Conservation (phyloP, 2,797 vertebrate genomes). For the Enoplosus armatus region DNA sequence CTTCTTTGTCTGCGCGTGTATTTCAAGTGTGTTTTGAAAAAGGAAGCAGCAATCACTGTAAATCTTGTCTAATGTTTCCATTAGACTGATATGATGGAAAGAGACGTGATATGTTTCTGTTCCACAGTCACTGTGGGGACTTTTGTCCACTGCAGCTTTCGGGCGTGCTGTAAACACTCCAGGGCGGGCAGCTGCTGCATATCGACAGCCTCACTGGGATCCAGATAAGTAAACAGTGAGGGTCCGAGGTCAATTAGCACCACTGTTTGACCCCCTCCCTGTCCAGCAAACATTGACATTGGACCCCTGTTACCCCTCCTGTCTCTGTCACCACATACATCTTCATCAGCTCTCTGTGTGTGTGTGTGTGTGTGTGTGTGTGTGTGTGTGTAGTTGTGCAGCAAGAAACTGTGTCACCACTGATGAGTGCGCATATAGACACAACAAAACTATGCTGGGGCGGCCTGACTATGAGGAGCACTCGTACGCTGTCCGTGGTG, state of each 20-base stretch:
- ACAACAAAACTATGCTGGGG: no score
- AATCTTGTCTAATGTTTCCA: background rate
- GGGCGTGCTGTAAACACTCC: background rate
- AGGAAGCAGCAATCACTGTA: slow-evolving; percentile 45
- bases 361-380: background rate
- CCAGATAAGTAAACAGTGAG: slow-evolving; percentile 58
- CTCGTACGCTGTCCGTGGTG: no score
- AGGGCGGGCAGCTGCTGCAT: slow-evolving; percentile 22
- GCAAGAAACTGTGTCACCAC: no score
- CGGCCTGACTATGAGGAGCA: no score
- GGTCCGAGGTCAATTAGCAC: slow-evolving; percentile 60
- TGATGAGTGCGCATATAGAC: no score
- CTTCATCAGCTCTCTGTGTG: slow-evolving; percentile 27
- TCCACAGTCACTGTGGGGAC: no score
- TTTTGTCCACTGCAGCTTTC: no score
- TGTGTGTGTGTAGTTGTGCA: no score
- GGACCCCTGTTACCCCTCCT: slow-evolving; percentile 49
- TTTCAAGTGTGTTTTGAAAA: slow-evolving; percentile 44
- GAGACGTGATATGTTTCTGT: no score
- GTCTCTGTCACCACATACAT: slow-evolving; percentile 47
- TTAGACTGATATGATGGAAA: background rate
- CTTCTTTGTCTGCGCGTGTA: slow-evolving; percentile 7
- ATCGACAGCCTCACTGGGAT: background rate
- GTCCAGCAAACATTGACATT: slow-evolving; percentile 72
- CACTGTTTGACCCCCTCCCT: slow-evolving; percentile 54